Evolutionary conservation across 1,140 invertebrate genomes (phyloP).

Genomic region (Eueides isabella): DNA sequence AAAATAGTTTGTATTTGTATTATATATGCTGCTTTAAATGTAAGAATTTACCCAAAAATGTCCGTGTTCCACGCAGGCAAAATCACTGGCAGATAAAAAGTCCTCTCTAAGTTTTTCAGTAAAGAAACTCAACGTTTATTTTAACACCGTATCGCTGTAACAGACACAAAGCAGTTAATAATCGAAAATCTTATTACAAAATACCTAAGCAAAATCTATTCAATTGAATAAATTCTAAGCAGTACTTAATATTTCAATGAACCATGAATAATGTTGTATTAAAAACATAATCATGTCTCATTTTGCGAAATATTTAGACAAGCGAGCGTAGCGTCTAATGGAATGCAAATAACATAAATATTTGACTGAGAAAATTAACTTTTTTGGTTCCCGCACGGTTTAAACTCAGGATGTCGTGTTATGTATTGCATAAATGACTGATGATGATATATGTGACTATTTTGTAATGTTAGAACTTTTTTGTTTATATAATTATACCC

Average conservation of each 20-base stretch:
- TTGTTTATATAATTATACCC: background rate
- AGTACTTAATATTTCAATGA: slow-evolving; percentile 21
- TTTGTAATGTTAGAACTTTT: background rate
- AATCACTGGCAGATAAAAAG: too few species aligned
- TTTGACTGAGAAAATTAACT: slow-evolving; percentile 45
- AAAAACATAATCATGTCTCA: slow-evolving; percentile 34
- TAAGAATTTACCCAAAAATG: too few species aligned
- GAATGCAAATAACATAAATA: slow-evolving; percentile 57
- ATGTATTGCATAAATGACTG: background rate
- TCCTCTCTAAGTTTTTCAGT: too few species aligned
- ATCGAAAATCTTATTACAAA: background rate
- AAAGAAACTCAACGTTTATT: too few species aligned
- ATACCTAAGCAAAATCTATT: too few species aligned
- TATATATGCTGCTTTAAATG: too few species aligned
- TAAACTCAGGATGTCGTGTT: background rate
- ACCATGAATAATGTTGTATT: slow-evolving; percentile 25
- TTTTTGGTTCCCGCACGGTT: slow-evolving; percentile 33
- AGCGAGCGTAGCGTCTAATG: slow-evolving; percentile 48
- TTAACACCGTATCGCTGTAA: too few species aligned
- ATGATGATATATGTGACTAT: background rate
- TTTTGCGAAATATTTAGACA: slow-evolving; percentile 41
- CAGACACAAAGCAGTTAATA: background rate
- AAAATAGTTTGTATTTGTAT: too few species aligned
- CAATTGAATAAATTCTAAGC: background rate
- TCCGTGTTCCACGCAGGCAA: too few species aligned